Conservation (phyloP, 2,113 vertebrate species). For the Eclectus roratus region DNA sequence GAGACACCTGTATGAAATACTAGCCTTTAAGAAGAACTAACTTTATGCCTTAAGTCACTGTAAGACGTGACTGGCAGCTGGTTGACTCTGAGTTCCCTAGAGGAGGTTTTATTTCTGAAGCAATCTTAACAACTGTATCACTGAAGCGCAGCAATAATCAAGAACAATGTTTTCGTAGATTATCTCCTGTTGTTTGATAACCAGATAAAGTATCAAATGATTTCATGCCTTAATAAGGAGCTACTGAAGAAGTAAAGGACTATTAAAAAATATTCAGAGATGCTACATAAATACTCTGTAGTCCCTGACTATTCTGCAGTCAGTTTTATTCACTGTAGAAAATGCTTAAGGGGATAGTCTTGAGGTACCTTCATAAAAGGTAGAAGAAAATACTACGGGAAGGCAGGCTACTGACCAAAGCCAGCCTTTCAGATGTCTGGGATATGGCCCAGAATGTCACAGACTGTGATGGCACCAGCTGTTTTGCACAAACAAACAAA, state of each 20-base stretch:
- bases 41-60: neutral
- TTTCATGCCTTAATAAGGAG: neutral
- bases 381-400: neutral
- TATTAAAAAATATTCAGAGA: neutral
- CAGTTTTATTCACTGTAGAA: neutral
- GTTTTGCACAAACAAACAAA: neutral
- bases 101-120: conserved; percentile 8
- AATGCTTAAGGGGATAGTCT: neutral
- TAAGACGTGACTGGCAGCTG: neutral
- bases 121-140: neutral
- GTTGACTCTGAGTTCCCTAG: neutral
- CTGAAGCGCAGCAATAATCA: neutral
- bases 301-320: neutral
- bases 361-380: neutral
- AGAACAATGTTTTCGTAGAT: neutral
- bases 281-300: neutral
- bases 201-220: neutral
- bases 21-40: neutral
- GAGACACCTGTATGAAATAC: neutral
- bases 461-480: neutral
- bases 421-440: neutral
- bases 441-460: neutral
- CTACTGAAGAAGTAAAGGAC: neutral
- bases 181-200: neutral
- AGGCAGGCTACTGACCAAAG: neutral